A percentile compares a stretch with the other conserved stretches of the same genome.
These are phyloP conservation scores for Conchocele bisecta DNA, from an alignment of 2,888 invertebrate genomes.

Conservation along the genomic window DNA sequence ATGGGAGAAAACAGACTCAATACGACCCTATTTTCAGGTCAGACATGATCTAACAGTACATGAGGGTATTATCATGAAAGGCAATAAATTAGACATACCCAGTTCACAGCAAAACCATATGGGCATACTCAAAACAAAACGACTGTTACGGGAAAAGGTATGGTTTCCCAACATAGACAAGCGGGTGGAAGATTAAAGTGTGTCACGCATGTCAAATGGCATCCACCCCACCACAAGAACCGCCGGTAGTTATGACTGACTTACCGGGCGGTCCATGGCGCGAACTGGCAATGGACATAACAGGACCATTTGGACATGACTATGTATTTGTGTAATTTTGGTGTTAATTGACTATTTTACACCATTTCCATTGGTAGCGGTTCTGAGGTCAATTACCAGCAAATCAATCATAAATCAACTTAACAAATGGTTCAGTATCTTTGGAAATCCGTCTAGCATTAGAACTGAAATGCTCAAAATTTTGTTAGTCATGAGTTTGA, in stretches of 20 bases:
- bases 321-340: no score
- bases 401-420: conserved; percentile 15
- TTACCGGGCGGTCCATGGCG: conserved; percentile 21
- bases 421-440: conserved; percentile 18
- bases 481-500: conserved; percentile 27
- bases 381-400: conserved; percentile 6
- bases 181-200: conserved; percentile 4
- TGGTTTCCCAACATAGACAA: conserved; percentile 39
- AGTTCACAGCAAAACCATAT: not conserved
- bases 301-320: conserved; percentile 25
- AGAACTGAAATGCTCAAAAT: conserved; percentile 45
- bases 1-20: conserved; percentile 5
- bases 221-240: not conserved
- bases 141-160: conserved; percentile 25
- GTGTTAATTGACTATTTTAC: conserved; percentile 26
- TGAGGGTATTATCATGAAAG: conserved; percentile 13
- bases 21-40: conserved; percentile 11
- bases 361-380: conserved; percentile 24
- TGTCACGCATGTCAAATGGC: conserved; percentile 25
- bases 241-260: conserved; percentile 14
- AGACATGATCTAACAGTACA: conserved; percentile 17
- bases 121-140: conserved; percentile 44
- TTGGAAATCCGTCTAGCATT: conserved; percentile 11
- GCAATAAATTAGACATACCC: conserved; percentile 24
- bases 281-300: no score